phyloP scores from a whole-genome alignment of 2,888 invertebrate genomes.

The Drosophila sordidula region DNA sequence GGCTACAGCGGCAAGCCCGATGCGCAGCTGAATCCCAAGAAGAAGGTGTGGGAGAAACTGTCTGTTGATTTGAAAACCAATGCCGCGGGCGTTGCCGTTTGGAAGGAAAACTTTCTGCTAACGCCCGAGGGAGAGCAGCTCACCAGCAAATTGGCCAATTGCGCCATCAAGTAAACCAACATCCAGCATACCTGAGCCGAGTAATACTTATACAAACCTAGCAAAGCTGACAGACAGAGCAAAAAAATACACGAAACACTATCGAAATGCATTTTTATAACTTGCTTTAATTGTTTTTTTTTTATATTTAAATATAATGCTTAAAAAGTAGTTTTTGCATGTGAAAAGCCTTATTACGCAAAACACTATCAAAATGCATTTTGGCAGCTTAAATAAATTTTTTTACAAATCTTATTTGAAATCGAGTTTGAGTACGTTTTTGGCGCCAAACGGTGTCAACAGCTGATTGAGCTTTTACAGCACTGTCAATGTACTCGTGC shows the following conservation, averaged over 20 bases:
- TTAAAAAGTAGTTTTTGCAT: constrained; percentile 2
- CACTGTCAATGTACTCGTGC: background rate
- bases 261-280: constrained; percentile 50
- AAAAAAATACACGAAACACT: constrained; percentile 35
- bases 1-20: constrained; percentile 94
- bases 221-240: constrained; percentile 44
- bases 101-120: constrained; percentile 93
- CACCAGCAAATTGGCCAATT: constrained; percentile 91
- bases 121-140: constrained; percentile 91
- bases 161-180: constrained; percentile 90
- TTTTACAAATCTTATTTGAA: background rate
- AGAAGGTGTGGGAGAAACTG: constrained; percentile 97
- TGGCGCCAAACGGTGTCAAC: constrained; percentile 19
- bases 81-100: constrained; percentile 90
- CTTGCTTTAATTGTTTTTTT: constrained; percentile 8
- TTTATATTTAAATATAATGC: constrained; percentile 9
- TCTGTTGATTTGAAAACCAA: constrained; percentile 92
- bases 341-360: background rate
- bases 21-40: constrained; percentile 96
- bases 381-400: too few relatives aligned
- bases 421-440: constrained; percentile 9
- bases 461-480: constrained; percentile 55
- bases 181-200: constrained; percentile 67
- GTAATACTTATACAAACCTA: constrained; percentile 65
- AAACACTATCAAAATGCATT: too few relatives aligned